These are phyloP conservation scores for Dissostichus mawsoni DNA, from an alignment of 2,113 vertebrate genomes.

Conservation along the genomic window DNA sequence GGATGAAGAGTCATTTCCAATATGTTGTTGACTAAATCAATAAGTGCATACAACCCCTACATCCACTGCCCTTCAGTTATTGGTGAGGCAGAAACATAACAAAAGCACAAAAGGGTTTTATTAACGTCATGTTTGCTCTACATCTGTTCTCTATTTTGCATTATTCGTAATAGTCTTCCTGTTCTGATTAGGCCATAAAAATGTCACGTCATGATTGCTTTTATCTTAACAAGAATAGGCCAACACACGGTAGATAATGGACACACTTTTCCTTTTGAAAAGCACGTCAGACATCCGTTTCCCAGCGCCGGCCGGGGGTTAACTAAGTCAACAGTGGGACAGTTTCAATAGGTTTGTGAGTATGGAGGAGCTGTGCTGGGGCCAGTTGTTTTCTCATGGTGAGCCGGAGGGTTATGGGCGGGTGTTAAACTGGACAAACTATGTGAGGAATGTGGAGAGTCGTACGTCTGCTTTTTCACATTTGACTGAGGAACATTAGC, in stretches of 20 bases:
- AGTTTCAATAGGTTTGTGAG: constrained; percentile 24
- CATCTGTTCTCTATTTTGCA: background rate
- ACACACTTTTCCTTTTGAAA: constrained; percentile 10
- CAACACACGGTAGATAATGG: background rate
- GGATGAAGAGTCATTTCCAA: background rate
- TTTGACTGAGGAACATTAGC: constrained; percentile 19
- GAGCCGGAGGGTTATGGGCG: background rate
- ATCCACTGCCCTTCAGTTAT: background rate
- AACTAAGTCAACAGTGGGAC: constrained; percentile 24
- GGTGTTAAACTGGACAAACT: constrained; percentile 11
- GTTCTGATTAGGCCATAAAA: background rate
- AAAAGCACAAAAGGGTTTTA: too few relatives aligned
- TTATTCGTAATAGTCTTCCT: background rate
- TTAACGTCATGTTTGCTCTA: background rate
- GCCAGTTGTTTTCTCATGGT: constrained; percentile 10
- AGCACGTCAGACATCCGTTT: background rate
- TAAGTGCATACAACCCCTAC: background rate
- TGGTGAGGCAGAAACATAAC: background rate
- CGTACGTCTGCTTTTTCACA: constrained; percentile 23
- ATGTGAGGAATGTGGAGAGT: constrained; percentile 47
- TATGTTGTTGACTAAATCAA: background rate
- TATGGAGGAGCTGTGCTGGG: background rate
- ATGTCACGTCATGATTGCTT: too few relatives aligned
- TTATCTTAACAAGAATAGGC: background rate
- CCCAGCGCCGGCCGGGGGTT: background rate